Percentiles rank a stretch among this genome's conserved stretches.
Evolutionary conservation across 2,113 vertebrate genomes (phyloP).

Genomic region (Circaetus gallicus): DNA sequence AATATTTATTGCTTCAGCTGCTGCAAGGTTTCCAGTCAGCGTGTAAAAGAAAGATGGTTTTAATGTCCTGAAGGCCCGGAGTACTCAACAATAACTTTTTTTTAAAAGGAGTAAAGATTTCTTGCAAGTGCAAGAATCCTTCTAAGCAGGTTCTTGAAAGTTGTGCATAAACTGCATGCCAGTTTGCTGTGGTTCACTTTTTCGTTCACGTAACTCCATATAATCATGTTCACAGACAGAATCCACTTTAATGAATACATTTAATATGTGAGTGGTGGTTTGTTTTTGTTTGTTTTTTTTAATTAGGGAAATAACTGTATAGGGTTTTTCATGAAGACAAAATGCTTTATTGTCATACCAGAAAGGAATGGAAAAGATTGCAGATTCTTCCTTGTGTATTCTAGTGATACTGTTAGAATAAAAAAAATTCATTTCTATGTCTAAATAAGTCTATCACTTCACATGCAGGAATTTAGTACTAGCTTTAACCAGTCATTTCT

Average conservation of each 20-base stretch:
- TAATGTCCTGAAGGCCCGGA: constrained; percentile 20
- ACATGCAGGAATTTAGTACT: neutral
- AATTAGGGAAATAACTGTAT: neutral
- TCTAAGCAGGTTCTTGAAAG: constrained; percentile 53
- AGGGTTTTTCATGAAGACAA: neutral
- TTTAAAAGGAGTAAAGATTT: constrained; percentile 30
- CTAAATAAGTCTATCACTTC: neutral
- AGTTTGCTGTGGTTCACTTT: neutral
- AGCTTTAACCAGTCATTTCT: neutral
- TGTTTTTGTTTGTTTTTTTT: neutral
- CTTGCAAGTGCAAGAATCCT: constrained; percentile 36
- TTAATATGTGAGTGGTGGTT: neutral
- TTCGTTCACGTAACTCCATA: neutral
- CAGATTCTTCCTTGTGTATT: neutral
- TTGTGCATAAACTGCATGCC: neutral
- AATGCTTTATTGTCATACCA: neutral
- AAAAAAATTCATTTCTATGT: neutral
- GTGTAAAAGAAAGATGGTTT: constrained; percentile 2
- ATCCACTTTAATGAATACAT: neutral
- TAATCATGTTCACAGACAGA: neutral
- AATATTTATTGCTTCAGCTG: constrained; percentile 77
- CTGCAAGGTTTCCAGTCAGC: constrained; percentile 69
- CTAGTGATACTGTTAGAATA: neutral
- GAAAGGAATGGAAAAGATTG: neutral
- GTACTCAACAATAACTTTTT: neutral